Evolutionary conservation across 92 coral and sea anemone genomes (phyloP).

Genomic region (Phenganax subtilis): DNA sequence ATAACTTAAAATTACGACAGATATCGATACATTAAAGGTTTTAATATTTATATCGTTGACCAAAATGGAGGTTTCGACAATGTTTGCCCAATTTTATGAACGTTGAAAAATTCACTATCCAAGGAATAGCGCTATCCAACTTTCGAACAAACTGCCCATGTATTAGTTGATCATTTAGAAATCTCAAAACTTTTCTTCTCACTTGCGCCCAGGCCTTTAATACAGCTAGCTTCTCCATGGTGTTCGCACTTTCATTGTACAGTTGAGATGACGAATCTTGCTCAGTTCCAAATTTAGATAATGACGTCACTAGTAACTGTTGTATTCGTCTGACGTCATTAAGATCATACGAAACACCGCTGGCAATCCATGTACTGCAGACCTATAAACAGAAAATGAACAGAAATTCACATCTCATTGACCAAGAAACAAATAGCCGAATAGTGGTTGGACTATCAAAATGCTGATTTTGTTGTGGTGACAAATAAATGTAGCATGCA

Average conservation of each 20-base stretch:
- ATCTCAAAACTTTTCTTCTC: background rate
- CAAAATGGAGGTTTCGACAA: too few relatives aligned
- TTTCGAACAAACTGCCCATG: too few relatives aligned
- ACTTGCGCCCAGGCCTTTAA: slow-evolving; percentile 99
- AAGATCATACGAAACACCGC: slow-evolving; percentile 95
- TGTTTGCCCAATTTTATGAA: too few relatives aligned
- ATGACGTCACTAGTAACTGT: slow-evolving; percentile 88
- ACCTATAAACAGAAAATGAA: slow-evolving; percentile 48
- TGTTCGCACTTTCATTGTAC: slow-evolving; percentile 95
- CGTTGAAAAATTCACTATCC: too few relatives aligned
- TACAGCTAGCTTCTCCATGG: slow-evolving; percentile 97
- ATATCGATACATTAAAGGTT: too few relatives aligned
- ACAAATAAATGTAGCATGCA: too few relatives aligned
- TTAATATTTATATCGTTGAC: too few relatives aligned
- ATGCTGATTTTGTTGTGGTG: too few relatives aligned
- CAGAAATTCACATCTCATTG: background rate
- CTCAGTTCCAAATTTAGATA: slow-evolving; percentile 88
- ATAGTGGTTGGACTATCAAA: background rate
- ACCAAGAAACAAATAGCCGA: background rate
- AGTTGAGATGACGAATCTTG: slow-evolving; percentile 89
- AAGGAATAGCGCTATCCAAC: too few relatives aligned
- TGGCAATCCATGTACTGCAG: slow-evolving; percentile 98
- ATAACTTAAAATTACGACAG: too few relatives aligned
- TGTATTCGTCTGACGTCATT: slow-evolving; percentile 95
- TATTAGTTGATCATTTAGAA: too few relatives aligned